Evolutionary conservation across 1,140 invertebrate genomes (phyloP).

Genomic region (Galendromus occidentalis): DNA sequence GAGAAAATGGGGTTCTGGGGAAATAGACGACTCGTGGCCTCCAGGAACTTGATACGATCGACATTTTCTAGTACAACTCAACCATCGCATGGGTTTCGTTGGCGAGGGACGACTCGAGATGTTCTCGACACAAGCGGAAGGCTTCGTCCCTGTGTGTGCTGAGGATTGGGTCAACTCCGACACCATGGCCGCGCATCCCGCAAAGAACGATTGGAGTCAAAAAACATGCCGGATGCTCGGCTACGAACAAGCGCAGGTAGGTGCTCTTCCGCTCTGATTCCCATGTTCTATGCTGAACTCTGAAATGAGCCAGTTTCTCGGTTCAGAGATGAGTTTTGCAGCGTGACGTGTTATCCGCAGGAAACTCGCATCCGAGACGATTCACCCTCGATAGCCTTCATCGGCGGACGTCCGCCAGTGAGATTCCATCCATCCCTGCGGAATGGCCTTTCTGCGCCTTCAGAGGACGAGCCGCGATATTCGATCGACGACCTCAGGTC

Average conservation of each 20-base stretch:
- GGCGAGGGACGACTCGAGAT: constrained; percentile 21
- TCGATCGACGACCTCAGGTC: no score
- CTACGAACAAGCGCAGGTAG: constrained; percentile 16
- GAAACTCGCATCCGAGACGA: background rate
- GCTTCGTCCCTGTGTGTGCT: constrained; percentile 21
- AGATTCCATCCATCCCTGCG: background rate
- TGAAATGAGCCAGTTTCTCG: no score
- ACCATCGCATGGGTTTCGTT: constrained; percentile 14
- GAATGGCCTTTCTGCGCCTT: background rate
- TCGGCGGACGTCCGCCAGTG: background rate
- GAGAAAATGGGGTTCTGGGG: no score
- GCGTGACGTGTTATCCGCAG: no score
- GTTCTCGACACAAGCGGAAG: constrained; percentile 16
- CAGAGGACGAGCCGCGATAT: no score
- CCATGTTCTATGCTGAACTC: background rate
- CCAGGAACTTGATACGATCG: no score
- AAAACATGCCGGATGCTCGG: constrained; percentile 20
- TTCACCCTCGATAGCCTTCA: constrained; percentile 1
- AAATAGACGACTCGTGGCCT: no score
- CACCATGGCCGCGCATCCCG: background rate
- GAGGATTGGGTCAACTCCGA: constrained; percentile 18
- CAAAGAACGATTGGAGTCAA: constrained; percentile 12
- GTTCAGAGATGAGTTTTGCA: background rate
- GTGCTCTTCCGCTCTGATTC: background rate
- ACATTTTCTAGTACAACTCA: constrained; percentile 18